Base-by-base conservation (phyloP, 2,797 vertebrate genomes). In the Rhabdomys pumilio region DNA sequence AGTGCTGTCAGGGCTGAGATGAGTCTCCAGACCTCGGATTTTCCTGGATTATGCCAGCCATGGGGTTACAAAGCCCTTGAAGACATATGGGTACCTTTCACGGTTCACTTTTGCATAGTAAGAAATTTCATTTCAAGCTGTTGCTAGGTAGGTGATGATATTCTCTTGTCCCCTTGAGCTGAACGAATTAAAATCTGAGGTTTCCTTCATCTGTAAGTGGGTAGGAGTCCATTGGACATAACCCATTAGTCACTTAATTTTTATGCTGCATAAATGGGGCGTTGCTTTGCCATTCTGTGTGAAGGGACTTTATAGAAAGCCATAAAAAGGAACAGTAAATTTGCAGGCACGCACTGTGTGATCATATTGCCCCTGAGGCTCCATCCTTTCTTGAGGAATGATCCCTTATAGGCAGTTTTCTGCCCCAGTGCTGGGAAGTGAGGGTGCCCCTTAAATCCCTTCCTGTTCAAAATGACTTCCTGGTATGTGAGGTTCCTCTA, bases 181-280 rank as follows among this genome's bases (percentile, higher is more conserved):
- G 96, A 96, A 96, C 31, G 13, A 90, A 97, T 97, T 97, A 96
- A 97, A 97, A 96, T 87, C 1, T n/a, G 89, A 97, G 84, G 87
- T 96, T 93, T 85, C 82, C 31, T 89, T 57, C 19, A 11, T 96
- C 83, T n/a, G 73, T 93, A 88, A 97, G 69, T 96, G 95, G 81
- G 87, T 96, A 95, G 96, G 96, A 98, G 97, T 97, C 96, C 97
- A 97, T 97, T 97, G 97, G 96, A 96, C 85, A 96, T 90, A 98
- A 90, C 55, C 96, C 97, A 97, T 98, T 97, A 97, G 97, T 90
- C 76, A 73, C 96, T 96, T 98, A 97, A 98, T 97, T 97, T 98
- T 97, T 97, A 96, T 96, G 87, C 82, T 11, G 2, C 94, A 89
- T 97, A 95, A 98, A 98, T 96, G 97, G 92, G 81, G 80, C 41